Conservation (phyloP, 2,797 vertebrate genomes). For the Leucoraja ocellata region DNA sequence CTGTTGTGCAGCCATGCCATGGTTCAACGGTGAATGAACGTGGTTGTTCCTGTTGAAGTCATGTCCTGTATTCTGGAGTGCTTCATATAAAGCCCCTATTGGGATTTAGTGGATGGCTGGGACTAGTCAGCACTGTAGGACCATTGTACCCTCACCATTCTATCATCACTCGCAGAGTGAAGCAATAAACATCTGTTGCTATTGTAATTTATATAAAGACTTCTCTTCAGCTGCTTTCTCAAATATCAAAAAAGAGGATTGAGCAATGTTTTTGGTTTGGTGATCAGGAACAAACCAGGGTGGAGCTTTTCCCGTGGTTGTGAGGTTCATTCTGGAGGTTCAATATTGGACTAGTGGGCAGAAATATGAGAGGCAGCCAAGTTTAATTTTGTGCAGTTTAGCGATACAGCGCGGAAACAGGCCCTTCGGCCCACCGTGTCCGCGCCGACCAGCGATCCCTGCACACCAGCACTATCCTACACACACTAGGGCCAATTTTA, state of each 20-base stretch:
- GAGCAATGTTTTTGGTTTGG: neutral
- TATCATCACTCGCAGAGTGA: neutral
- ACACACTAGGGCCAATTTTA: no score
- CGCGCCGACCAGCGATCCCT: no score
- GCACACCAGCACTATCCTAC: no score
- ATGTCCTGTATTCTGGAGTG: neutral
- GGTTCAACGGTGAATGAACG: neutral
- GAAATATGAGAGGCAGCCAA: neutral
- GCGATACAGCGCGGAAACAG: no score
- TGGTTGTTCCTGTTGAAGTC: neutral
- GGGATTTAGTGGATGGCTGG: neutral
- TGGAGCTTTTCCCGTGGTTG: neutral
- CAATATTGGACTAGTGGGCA: neutral
- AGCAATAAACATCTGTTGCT: conserved; percentile 32
- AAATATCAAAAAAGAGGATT: conserved; percentile 5
- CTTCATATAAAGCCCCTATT: neutral
- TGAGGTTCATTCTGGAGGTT: neutral
- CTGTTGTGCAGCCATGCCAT: neutral
- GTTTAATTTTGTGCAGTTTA: no score
- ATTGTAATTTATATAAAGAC: conserved; percentile 11
- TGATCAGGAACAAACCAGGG: neutral
- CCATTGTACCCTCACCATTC: neutral
- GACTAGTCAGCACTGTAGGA: neutral
- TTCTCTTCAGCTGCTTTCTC: neutral
- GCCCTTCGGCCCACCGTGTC: no score